Evolutionary conservation across 2,888 invertebrate species (phyloP), one percentile per base, ranked within the genome.

Genomic region (Lepidochitona cinerea): DNA sequence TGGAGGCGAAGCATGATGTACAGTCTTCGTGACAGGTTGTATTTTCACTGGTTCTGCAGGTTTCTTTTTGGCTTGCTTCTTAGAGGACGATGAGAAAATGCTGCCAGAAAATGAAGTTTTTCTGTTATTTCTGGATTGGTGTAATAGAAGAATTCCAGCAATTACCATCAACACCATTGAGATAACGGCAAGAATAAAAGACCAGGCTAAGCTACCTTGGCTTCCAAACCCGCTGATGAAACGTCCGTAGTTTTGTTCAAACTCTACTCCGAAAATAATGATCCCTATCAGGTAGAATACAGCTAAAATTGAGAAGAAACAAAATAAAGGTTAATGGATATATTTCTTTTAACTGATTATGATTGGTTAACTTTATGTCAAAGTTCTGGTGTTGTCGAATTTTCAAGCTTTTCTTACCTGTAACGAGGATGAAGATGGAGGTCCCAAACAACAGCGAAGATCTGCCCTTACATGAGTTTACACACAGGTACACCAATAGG

Each of bases 221-320:
- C 65, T 52, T 35, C 66, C 67, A 53, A 64, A 59, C 9, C 54
- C 49, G 18, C 70, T 73, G 5, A 29, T 37, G 0, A 69, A 70
- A 49, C 74, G 76, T 12, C 75, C 75, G 65, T 54, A 79, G 26
- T 72, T 53, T 1, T 82, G 74, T 14, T 79, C 72, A 52, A 77
- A 81, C 49, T 79, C 32, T 9, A 75, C 78, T 1, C 77, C 84
- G 67, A 82, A 84, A 2, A 84, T 79, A 12, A 81, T 81, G 14
- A 80, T 73, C 0, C 80, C 81, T 29, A 83, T 77, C 33, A 84
- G 71, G 54, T 80, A 81, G 41, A 79, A 52, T 0, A 78, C 68
- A 26, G 79, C 84, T 84, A 77, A 18, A 78, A 72, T 26, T 66
- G 26, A 76, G 59, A 59, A n/a, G 68, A 53, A 68, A 23, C 29